Conservation (phyloP, 1,140 invertebrate genomes). For the Chrysoperla carnea region DNA sequence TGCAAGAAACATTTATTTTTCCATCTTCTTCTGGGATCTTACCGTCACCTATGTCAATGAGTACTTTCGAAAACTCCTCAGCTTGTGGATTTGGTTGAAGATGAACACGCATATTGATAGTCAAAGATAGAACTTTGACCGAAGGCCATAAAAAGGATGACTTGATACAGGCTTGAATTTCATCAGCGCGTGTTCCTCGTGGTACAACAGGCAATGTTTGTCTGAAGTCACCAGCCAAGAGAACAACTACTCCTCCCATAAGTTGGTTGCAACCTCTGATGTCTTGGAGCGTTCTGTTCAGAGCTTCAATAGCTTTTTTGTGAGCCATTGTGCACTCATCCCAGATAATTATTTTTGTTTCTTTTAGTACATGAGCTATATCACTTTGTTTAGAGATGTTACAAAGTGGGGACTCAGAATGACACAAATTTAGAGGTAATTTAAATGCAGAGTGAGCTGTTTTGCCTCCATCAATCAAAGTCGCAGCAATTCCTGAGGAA, state of each 20-base stretch:
- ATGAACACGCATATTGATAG: constrained; percentile 14
- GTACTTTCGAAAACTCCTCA: constrained; percentile 17
- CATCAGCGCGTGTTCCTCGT: constrained; percentile 16
- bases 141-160: constrained; percentile 14
- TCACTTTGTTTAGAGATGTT: constrained; percentile 11
- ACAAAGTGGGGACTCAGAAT: constrained; percentile 14
- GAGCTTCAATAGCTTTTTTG: constrained; percentile 12
- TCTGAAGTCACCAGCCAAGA: constrained; percentile 28
- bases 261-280: constrained; percentile 7
- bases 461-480: constrained; percentile 20
- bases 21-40: constrained; percentile 7
- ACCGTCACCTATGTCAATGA: constrained; percentile 19
- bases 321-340: constrained; percentile 15
- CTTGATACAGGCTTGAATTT: constrained; percentile 9
- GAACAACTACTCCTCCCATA: constrained; percentile 17
- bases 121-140: constrained; percentile 13
- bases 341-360: constrained; percentile 19
- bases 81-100: constrained; percentile 5
- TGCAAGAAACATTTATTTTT: too few relatives aligned
- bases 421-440: constrained; percentile 15
- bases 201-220: constrained; percentile 27
- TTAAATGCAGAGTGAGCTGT: constrained; percentile 17
- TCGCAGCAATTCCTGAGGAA: constrained; percentile 32
- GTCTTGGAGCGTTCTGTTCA: constrained; percentile 15
- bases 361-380: constrained; percentile 12